Base-by-base conservation (phyloP, 2,113 vertebrate genomes). In the Pantherophis guttatus region DNA sequence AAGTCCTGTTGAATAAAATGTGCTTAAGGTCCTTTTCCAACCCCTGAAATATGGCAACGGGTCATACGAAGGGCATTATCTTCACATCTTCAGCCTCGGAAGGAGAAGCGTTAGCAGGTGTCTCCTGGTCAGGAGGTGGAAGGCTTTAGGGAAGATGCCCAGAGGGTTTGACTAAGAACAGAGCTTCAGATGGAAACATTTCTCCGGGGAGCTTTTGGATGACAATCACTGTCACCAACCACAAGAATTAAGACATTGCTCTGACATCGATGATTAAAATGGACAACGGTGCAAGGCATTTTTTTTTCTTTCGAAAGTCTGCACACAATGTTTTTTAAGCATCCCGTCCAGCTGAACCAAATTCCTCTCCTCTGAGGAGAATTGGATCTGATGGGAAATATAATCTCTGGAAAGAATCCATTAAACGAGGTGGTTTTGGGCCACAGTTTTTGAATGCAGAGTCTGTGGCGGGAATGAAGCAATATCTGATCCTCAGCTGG, bases 61-160 rank as follows among this genome's bases (percentile, higher is more conserved):
- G 26, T 39, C 29, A 44, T 3, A 4, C 9, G 3, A 48, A 48
- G 19, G 21, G 24, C 23, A 48, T 93, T 90, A 92, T 92, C 90
- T 59, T 94, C 75, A 92, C 92, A 95, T 94, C 93, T 94, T 92
- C 95, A 94, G 17, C 91, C 95, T 50, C 96, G 94, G 23, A n/a
- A 70, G 1, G 90, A 92, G 93, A 95, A 93, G 52, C 93, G 7
- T 94, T 96, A 97, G 96, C 96, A 96, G 93, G 95, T 96, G 94
- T 90, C 92, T 88, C 86, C 93, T 90, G 90, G 89, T 93, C 1
- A 1, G 81, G 58, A 96, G 93, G 89, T 94, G 91, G 91, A 96
- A 58, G 89, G 91, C 91, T 95, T 92, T 39, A 96, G 91, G 57
- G 94, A 90, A 95, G 3, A 93, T 93, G 81, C 65, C 93, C 21